These are phyloP conservation scores for Agapornis roseicollis DNA, from an alignment of 2,113 vertebrate genomes.

Conservation along the genomic window DNA sequence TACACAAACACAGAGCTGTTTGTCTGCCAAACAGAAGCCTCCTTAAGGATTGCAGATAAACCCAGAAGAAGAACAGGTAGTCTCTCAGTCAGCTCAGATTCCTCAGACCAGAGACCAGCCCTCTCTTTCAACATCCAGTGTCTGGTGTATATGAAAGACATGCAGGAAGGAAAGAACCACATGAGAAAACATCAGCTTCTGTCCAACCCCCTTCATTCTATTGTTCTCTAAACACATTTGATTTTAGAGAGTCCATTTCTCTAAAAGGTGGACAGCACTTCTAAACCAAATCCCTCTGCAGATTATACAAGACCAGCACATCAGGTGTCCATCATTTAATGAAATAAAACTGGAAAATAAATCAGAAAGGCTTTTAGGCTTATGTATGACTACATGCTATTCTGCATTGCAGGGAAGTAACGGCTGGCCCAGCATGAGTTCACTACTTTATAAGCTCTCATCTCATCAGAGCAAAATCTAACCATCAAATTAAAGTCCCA, in stretches of 20 bases:
- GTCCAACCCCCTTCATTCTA: not conserved
- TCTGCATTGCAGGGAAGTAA: not conserved
- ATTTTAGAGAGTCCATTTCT: not conserved
- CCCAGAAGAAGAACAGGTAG: not conserved
- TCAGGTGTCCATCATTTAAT: not conserved
- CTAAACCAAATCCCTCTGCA: not conserved
- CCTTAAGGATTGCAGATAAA: not conserved
- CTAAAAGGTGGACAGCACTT: not conserved
- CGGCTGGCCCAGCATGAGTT: not conserved
- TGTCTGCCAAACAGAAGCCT: not conserved
- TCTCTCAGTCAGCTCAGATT: not conserved
- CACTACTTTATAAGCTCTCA: not conserved
- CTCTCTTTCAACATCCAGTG: not conserved
- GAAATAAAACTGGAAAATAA: not conserved
- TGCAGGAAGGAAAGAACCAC: not conserved
- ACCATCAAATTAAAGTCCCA: not conserved
- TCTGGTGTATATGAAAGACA: not conserved
- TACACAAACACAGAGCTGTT: not conserved
- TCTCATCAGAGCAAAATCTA: not conserved
- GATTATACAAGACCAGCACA: not conserved
- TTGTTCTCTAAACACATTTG: not conserved
- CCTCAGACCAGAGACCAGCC: not conserved
- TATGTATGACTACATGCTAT: not conserved
- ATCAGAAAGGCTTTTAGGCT: slow-evolving; percentile 10
- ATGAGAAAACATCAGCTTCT: not conserved